Base-by-base conservation (phyloP, 2,888 invertebrate species). In the Acanthosepion pharaonis region DNA sequence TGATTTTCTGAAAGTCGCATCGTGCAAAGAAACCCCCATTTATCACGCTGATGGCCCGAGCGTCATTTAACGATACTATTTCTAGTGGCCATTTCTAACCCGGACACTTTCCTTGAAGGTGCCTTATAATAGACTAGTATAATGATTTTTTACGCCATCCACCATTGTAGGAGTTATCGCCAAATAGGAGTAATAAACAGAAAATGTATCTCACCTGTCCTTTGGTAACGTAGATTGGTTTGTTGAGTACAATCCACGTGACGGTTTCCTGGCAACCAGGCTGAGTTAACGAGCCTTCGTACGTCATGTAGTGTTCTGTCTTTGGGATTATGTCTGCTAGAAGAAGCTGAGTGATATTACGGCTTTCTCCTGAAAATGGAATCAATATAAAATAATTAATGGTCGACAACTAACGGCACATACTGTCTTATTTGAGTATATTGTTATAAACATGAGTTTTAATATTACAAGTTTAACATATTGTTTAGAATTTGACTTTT, bases 241-340 rank as follows among this genome's bases (percentile, higher is more conserved):
- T 99, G 98, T 99, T 99, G 97, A 99, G 98, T 97, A 99, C 99
- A 97, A 99, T 98, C 99, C 99, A 99, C 95, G 99, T 99, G 91
- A 99, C 99, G 28, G 99, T 99, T 98, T 99, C 99, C 98, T 99
- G 99, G 98, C 99, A 99, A 94, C 99, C 97, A 15, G 99, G 99
- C 98, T 99, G 99, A 95, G 99, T 99, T 96, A 99, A 98, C 96
- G 99, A 99, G 48, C 99, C 99, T 97, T 99, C 99, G 97, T 99
- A 99, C 51, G 99, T 99, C 98, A 99, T 99, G 98, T 99, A 99
- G 97, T 99, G 96, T 96, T 98, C 98, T 91, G 99, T 99, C 97
- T 98, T 98, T 95, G 99, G 99, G 96, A 99, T 98, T 94, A 99
- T 94, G 23, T 95, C 95, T 33, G 95, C 95, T 49, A 96, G 51